These are phyloP conservation scores for Pandemis corylana DNA, from an alignment of 2,888 invertebrate genomes.

Conservation along the genomic window DNA sequence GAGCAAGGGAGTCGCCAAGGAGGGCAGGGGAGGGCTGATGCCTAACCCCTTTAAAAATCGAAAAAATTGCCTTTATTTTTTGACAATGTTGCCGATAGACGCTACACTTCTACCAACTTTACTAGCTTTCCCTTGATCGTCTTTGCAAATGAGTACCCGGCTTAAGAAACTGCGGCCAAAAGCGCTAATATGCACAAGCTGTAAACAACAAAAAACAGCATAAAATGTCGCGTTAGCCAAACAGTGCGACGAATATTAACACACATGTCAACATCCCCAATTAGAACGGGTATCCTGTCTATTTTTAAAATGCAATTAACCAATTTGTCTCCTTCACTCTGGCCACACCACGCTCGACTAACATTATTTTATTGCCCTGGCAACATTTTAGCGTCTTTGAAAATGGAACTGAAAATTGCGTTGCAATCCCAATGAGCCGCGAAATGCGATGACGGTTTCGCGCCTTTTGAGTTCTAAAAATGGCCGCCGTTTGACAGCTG, in stretches of 20 bases:
- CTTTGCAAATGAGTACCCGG: too few relatives aligned
- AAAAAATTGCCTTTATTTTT: too few relatives aligned
- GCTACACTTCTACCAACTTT: too few relatives aligned
- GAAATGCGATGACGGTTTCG: conserved; percentile 67
- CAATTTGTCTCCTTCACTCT: conserved; percentile 75
- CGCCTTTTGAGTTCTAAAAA: conserved; percentile 71
- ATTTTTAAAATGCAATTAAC: conserved; percentile 70
- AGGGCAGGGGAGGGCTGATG: too few relatives aligned
- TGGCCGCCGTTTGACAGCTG: conserved; percentile 57
- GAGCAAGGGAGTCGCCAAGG: too few relatives aligned
- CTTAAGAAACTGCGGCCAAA: too few relatives aligned
- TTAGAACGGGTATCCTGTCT: conserved; percentile 36
- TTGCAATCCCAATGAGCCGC: conserved; percentile 63
- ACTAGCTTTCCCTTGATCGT: too few relatives aligned
- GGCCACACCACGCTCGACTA: conserved; percentile 70
- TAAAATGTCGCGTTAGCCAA: background rate
- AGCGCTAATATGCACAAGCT: too few relatives aligned
- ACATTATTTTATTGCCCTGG: conserved; percentile 72
- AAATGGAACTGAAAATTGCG: conserved; percentile 78
- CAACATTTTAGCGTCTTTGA: conserved; percentile 80
- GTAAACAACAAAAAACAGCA: background rate
- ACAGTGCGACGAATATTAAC: conserved; percentile 23
- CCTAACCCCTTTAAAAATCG: too few relatives aligned
- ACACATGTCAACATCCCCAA: conserved; percentile 40
- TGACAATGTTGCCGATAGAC: too few relatives aligned